phyloP scores from a whole-genome alignment of 2,888 invertebrate species.

The Coronaproctus castanopsis region DNA sequence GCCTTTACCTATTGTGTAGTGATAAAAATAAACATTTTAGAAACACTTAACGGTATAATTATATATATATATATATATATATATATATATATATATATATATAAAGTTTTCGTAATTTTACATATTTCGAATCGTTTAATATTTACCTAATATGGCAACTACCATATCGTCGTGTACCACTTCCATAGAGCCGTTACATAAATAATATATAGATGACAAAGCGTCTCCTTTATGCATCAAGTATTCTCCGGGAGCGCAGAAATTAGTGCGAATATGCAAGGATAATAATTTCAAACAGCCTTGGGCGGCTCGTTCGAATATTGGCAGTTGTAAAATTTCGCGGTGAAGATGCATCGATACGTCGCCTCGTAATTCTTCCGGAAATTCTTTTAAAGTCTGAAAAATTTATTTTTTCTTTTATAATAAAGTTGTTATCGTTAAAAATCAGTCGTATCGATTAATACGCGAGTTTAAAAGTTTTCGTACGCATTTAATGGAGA shows the following conservation, averaged over 20 bases:
- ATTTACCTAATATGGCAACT: slow-evolving; percentile 82
- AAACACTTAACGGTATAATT: not conserved
- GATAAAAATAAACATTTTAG: not conserved
- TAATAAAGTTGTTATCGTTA: too few species aligned
- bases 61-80: too few species aligned
- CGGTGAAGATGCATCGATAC: slow-evolving; percentile 89
- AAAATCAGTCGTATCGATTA: not conserved
- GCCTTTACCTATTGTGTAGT: slow-evolving; percentile 74
- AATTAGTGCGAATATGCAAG: slow-evolving; percentile 77
- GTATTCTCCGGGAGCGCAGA: slow-evolving; percentile 90
- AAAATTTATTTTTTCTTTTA: too few species aligned
- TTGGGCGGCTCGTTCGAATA: slow-evolving; percentile 85
- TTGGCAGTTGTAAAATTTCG: slow-evolving; percentile 79
- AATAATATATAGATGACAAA: slow-evolving; percentile 78
- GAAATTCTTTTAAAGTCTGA: slow-evolving; percentile 85
- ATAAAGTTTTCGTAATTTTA: too few species aligned
- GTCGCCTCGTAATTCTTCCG: slow-evolving; percentile 84
- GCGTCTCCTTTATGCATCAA: slow-evolving; percentile 88
- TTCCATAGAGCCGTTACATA: slow-evolving; percentile 94
- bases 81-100: too few species aligned
- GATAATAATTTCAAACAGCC: slow-evolving; percentile 84
- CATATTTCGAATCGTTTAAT: too few species aligned
- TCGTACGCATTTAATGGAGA: not conserved
- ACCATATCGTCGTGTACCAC: slow-evolving; percentile 92
- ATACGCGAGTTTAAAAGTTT: not conserved